Evolutionary conservation across 1,140 invertebrate genomes (phyloP), one percentile per base, ranked within the genome.

Genomic region (Drusus annulatus): DNA sequence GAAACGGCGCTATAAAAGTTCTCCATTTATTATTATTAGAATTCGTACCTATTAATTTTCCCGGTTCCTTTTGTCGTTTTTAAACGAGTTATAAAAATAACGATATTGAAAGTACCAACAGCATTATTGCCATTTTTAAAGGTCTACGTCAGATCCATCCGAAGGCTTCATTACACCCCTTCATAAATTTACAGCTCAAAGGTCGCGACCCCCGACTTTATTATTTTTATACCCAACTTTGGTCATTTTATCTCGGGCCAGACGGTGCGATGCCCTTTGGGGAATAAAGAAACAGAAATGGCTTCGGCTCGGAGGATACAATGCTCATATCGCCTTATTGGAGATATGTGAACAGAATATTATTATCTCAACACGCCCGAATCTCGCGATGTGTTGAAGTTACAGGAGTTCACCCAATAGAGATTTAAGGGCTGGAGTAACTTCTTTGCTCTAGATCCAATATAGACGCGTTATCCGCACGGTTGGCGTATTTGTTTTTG

Each of bases 321-420:
- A 52, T 50, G 21, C 16, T 50, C 15, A 71, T 71, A 52, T n/a
- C 45, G 68, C 21, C 52, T 71, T 71, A 71, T 71, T 71, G 68
- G 45, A 52, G 50, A 23, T 13, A 51, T 71, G 68, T 71, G 68
- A 71, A 50, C 45, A 15, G 68, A 71, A 71, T 71, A 52, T 71
- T 54, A 71, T 71, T 71, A 71, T 23, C 17, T 10, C 17, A 50
- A 54, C 19, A n/a, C 50, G 21, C 68, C 45, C 25, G 25, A 52
- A 16, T n/a, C 5, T 54, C 21, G 45, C 68, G 54, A 69, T 69
- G 45, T 51, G 51, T 8, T 63, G 8, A 45, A 45, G 36, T 45
- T 45, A 45, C 36, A 45, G 36, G 36, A 45, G 36, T 45, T 45
- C 36, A 45, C 60, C 6, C 60, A 5, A 28, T 63, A 65, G 8